Evolutionary conservation across 1,140 invertebrate genomes (phyloP), one percentile per base, ranked within the genome.

Genomic region (Ceratosolen fusciceps): DNA sequence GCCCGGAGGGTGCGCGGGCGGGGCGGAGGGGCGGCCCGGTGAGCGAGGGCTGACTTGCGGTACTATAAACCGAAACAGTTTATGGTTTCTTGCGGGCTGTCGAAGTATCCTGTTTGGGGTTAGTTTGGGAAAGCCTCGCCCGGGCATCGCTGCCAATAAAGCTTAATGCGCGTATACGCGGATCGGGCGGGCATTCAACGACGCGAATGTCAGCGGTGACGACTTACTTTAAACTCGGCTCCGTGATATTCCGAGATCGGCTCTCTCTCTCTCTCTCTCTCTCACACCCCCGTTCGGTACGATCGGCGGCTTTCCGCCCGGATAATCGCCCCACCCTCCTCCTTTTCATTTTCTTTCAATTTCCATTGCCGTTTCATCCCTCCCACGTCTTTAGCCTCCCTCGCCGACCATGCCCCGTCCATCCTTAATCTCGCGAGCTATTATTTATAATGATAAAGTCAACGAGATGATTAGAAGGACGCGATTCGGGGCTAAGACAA

Each of bases 1-100:
- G 1, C 39, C 29, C 52, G 74, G 60, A 76, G 67, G 67, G 67
- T 60, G 52, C 60, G 47, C 26, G 29, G 43, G 54, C 60, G 54
- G 54, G 43, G 65, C 39, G 39, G 72, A 26, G 12, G 3, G 39
- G 47, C n/a, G 8, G 31, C 62, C 58, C 58, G 56, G 43, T 67
- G 29, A 34, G 58, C 14, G 29, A 60, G 29, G 47, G 39, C 77
- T 79, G 78, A 80, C 78, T 80, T 80, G 78, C 31, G 78, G 72
- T 80, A 74, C 47, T 49, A 74, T 80, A 80, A 80, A 74, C 78
- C 65, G 72, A 58, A 74, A 24, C 78, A 70, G 78, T 80, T 80
- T 74, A 80, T 80, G 72, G 78, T 74, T 80, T 80, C 78, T 80
- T 80, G 78, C 65, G 78, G 78, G 37, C n/a, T 80, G 78, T 80